Evolutionary conservation across 2,888 invertebrate species (phyloP), one percentile per base, ranked within the genome.

Genomic region (Protophormia terraenovae): DNA sequence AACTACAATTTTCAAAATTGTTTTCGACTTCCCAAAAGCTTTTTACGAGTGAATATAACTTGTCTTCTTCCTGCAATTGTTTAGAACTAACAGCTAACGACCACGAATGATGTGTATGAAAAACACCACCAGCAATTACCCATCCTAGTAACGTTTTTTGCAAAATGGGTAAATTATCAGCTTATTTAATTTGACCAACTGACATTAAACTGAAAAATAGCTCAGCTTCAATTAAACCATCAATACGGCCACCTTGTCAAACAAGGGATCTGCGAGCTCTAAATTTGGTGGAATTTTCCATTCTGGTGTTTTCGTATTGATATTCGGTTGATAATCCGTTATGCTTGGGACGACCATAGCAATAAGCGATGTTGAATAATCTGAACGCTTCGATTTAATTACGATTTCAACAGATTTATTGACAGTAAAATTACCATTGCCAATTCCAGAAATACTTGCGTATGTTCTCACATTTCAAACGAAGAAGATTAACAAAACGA

Each of bases 121-220:
- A 24, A 35, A 73, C 50, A 45, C 80, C 75, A 29, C 83, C 87
- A 67, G 80, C 79, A 8, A 86, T 77, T 7, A 87, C 71, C 86
- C 88, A 88, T 1, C 87, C 86, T n/a, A 87, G 72, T 50, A 80
- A 71, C 2, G 83, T 86, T 82, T 86, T 87, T 81, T 87, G 86
- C 5, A 86, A 16, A 2, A 79, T 24, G n/a, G 87, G 86, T 27
- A 87, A 60, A 27, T 79, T 78, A 1, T 73, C 12, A 12, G 60
- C 77, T 6, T 87, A 35, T 8, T 73, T 80, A 24, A 87, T 84
- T 77, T 87, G 86, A 14, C 87, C 87, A 67, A 88, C 75, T 62
- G 79, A 87, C 55, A 87, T 67, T n/a, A 87, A 32, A 12, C 87
- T 82, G 71, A 81, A 87, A 73, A 87, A 87, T n/a, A 87, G 16